phyloP scores from a whole-genome alignment of 2,888 invertebrate species.

The Pterostichus niger region DNA sequence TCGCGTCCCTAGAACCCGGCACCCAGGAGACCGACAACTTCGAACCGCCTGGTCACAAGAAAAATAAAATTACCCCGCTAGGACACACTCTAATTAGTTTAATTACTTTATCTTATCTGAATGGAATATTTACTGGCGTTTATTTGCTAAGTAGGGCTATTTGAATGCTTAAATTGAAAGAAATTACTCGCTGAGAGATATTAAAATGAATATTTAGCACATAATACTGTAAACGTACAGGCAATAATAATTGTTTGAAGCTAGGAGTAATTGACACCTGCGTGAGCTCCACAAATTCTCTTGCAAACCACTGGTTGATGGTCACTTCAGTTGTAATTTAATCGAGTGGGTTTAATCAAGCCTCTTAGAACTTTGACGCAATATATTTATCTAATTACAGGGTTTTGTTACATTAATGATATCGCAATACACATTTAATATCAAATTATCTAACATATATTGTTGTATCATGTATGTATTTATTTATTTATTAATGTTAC shows the following conservation, averaged over 20 bases:
- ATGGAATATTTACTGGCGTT: conserved; percentile 33
- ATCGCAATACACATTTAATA: too few species aligned
- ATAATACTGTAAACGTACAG: background rate
- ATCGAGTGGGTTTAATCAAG: background rate
- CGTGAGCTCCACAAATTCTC: background rate
- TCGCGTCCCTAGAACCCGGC: background rate
- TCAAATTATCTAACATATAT: too few species aligned
- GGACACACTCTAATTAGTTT: conserved; percentile 16
- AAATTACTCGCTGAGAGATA: conserved; percentile 1
- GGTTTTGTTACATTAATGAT: background rate
- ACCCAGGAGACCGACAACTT: background rate
- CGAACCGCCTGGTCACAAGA: background rate
- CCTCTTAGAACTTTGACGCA: background rate
- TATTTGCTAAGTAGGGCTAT: conserved; percentile 31
- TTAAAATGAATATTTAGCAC: conserved; percentile 21
- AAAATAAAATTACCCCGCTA: background rate
- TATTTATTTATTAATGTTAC: too few species aligned
- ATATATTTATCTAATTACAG: conserved; percentile 1
- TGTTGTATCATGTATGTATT: too few species aligned
- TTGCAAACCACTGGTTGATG: background rate
- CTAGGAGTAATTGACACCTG: background rate
- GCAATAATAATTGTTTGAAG: background rate
- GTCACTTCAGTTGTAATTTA: conserved; percentile 23
- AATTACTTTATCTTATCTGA: background rate
- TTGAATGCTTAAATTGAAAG: conserved; percentile 20